Evolutionary conservation across 2,888 invertebrate species (phyloP).

Genomic region (Melieria crassipennis): DNA sequence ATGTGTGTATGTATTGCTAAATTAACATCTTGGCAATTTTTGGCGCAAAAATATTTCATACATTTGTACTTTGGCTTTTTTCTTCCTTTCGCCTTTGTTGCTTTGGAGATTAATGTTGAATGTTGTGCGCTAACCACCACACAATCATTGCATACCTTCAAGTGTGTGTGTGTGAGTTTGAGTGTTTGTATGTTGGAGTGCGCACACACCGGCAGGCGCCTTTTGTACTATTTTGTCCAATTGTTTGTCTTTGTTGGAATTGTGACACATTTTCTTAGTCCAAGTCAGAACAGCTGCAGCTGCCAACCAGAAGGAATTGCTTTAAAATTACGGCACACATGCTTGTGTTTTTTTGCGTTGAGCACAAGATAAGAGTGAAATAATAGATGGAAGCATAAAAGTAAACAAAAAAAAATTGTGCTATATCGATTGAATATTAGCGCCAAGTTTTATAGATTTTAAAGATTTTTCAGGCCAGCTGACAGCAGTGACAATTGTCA

Average conservation of each 20-base stretch:
- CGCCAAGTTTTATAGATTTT: no score
- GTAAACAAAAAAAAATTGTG: no score
- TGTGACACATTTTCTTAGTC: constrained; percentile 20
- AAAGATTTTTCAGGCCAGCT: no score
- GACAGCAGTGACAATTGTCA: no score
- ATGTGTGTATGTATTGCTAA: constrained; percentile 19
- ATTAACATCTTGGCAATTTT: constrained; percentile 30
- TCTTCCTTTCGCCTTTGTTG: no score
- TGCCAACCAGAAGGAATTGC: constrained; percentile 2
- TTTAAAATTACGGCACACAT: no score
- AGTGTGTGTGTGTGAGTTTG: neutral
- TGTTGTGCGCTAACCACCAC: no score
- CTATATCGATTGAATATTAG: no score
- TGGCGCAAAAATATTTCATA: constrained; percentile 23
- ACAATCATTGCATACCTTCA: neutral
- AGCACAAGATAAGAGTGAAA: no score
- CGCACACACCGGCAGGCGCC: neutral
- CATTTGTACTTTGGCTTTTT: neutral
- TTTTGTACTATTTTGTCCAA: neutral
- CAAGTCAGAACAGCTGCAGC: constrained; percentile 24
- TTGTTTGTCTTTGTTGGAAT: constrained; percentile 21
- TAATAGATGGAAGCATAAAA: no score
- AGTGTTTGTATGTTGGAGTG: neutral
- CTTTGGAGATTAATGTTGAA: no score
- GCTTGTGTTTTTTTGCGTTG: no score